Evolutionary conservation across 2,888 invertebrate genomes (phyloP).

Genomic region (Frankliniella fusca): DNA sequence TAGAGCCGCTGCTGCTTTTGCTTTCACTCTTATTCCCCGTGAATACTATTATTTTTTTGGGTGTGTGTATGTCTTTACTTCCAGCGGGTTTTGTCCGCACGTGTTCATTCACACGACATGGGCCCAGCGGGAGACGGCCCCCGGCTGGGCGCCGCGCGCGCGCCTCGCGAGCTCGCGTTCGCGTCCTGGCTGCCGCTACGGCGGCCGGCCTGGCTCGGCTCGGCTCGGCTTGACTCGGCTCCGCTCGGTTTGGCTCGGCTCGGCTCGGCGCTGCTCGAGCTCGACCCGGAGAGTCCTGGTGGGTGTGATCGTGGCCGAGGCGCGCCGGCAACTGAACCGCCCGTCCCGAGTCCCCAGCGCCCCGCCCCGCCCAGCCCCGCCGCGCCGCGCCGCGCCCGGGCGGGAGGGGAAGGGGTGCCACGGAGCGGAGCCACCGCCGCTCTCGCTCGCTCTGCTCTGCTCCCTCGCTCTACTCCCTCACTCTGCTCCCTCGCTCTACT

Average conservation of each 20-base stretch:
- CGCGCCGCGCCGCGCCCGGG: neutral
- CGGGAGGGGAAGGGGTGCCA: neutral
- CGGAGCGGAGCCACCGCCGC: neutral
- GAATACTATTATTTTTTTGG: too few species aligned
- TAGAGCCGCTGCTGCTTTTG: too few species aligned
- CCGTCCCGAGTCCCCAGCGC: neutral
- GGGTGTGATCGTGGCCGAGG: neutral
- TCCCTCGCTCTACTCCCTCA: neutral
- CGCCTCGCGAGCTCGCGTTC: neutral
- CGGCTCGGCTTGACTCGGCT: too few species aligned
- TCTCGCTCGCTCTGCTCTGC: neutral
- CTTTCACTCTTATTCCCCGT: too few species aligned
- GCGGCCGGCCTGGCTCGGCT: neutral
- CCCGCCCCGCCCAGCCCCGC: too few species aligned
- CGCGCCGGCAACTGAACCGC: neutral
- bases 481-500: too few species aligned
- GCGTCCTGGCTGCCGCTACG: neutral
- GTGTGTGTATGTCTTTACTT: too few species aligned
- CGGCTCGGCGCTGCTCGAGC: too few species aligned
- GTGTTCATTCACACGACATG: too few species aligned
- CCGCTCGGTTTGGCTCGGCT: too few species aligned
- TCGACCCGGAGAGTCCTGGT: neutral
- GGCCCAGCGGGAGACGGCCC: neutral
- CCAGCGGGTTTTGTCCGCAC: too few species aligned
- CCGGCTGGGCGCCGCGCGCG: neutral